Conservation (phyloP, 2,797 vertebrate genomes). For the Arvicola amphibius region DNA sequence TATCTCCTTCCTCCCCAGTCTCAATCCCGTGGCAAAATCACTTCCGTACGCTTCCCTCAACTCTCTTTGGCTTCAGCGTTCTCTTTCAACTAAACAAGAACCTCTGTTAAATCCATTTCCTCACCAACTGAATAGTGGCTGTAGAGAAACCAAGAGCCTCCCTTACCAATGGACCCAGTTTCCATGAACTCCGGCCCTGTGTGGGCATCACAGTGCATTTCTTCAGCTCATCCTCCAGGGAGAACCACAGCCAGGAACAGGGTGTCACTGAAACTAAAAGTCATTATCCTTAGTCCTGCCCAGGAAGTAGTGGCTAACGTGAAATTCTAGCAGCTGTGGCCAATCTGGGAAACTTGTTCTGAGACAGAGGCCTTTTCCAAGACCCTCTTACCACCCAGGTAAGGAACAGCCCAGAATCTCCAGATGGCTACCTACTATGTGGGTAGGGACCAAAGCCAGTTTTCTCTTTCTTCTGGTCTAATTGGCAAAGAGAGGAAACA, state of each 20-base stretch:
- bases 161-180: neutral
- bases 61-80: neutral
- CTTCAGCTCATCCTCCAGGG: neutral
- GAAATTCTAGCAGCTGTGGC: slow-evolving; percentile 6
- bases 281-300: neutral
- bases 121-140: neutral
- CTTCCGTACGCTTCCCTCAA: neutral
- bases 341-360: slow-evolving; percentile 18
- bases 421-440: neutral
- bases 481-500: neutral
- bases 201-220: neutral
- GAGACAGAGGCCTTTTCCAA: slow-evolving; percentile 22
- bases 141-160: neutral
- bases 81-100: slow-evolving; percentile 8
- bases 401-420: neutral
- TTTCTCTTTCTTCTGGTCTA: neutral
- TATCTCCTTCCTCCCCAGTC: neutral
- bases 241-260: neutral
- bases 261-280: slow-evolving; percentile 10
- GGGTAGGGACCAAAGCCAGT: neutral
- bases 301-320: slow-evolving; percentile 23
- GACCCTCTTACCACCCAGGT: neutral
- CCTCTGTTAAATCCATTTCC: neutral
- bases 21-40: neutral
- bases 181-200: neutral